phyloP scores from a whole-genome alignment of 37 sponge, comb jelly and placozoan species.

The Aphrocallistes beatrix region DNA sequence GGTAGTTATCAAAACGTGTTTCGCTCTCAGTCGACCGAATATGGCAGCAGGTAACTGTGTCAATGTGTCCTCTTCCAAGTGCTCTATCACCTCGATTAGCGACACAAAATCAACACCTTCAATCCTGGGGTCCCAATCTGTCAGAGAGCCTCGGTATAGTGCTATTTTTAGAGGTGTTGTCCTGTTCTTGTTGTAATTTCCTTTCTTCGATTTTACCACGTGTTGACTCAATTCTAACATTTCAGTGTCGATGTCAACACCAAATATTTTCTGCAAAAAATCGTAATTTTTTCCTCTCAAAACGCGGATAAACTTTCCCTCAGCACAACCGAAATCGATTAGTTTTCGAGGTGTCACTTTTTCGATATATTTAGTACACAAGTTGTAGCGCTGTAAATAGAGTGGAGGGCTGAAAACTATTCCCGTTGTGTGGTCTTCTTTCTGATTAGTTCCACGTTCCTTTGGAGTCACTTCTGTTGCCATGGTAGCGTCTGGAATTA shows the following conservation, averaged over 20 bases:
- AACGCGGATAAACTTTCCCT: conserved; percentile 39
- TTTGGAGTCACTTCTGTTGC: background rate
- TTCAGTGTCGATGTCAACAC: conserved; percentile 61
- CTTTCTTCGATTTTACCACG: conserved; percentile 36
- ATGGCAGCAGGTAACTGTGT: conserved; percentile 40
- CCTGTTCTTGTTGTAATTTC: conserved; percentile 37
- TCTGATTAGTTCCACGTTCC: background rate
- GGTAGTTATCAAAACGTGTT: conserved; percentile 55
- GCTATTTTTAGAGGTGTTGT: conserved; percentile 38
- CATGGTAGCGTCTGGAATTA: background rate
- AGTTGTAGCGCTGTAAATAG: conserved; percentile 68
- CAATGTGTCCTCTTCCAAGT: conserved; percentile 46
- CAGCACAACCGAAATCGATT: conserved; percentile 79
- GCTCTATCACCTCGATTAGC: conserved; percentile 50
- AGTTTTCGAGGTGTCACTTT: conserved; percentile 35
- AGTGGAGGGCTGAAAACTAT: conserved; percentile 63
- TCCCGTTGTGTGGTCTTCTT: conserved; percentile 29
- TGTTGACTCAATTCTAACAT: conserved; percentile 27
- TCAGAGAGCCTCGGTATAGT: conserved; percentile 25
- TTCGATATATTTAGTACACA: conserved; percentile 26
- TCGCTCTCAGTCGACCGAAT: conserved; percentile 53
- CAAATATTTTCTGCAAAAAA: conserved; percentile 49
- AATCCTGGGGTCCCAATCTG: conserved; percentile 24
- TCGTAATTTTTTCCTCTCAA: conserved; percentile 30
- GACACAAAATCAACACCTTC: conserved; percentile 26